phyloP scores from a whole-genome alignment of 2,797 vertebrate species.

The Aeoliscus strigatus region DNA sequence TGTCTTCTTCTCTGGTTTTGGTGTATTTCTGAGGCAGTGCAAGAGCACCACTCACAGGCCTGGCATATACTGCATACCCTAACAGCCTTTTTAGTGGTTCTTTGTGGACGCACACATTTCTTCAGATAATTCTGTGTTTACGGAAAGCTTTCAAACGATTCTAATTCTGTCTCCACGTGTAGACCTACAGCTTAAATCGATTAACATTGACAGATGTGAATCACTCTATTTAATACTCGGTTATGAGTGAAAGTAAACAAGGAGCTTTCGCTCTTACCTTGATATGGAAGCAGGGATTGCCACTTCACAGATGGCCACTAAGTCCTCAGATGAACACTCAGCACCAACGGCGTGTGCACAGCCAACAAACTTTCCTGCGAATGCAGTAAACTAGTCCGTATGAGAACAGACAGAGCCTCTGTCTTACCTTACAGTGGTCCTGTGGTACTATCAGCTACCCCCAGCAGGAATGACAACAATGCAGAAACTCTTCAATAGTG shows the following conservation, averaged over 20 bases:
- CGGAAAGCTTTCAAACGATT: too few species aligned
- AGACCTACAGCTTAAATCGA: slow-evolving; percentile 2
- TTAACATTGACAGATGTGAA: not conserved
- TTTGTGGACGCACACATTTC: too few species aligned
- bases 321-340: slow-evolving; percentile 15
- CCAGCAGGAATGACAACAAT: slow-evolving; percentile 75
- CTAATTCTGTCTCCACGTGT: not conserved
- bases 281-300: slow-evolving; percentile 1
- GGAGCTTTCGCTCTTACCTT: slow-evolving; percentile 58
- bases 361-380: slow-evolving; percentile 19
- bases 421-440: slow-evolving; percentile 59
- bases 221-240: slow-evolving; percentile 1
- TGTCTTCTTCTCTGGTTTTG: too few species aligned
- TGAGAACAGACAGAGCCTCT: slow-evolving; percentile 47
- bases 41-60: too few species aligned
- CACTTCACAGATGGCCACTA: slow-evolving; percentile 23
- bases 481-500: slow-evolving; percentile 64
- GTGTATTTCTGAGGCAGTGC: too few species aligned
- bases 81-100: too few species aligned
- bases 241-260: not conserved
- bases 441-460: slow-evolving; percentile 62
- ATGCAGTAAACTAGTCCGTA: slow-evolving; percentile 19
- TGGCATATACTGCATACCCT: too few species aligned
- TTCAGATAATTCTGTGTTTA: too few species aligned
- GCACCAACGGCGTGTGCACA: slow-evolving; percentile 6